Conservation (phyloP, 2,797 vertebrate species). For the Phrynocephalus forsythii region DNA sequence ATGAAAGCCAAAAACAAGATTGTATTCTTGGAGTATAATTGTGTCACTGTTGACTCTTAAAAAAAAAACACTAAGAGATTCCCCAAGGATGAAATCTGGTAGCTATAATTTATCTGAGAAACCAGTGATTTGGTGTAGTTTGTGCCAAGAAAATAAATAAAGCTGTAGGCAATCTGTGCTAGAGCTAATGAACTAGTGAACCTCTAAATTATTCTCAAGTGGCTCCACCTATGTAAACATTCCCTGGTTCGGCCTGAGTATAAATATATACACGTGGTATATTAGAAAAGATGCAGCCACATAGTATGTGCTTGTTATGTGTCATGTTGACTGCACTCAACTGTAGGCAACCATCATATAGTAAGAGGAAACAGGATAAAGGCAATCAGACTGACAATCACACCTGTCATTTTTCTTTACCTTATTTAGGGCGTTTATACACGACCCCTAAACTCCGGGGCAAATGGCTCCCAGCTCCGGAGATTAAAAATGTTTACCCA, state of each 20-base stretch:
- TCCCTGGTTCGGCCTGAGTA: neutral
- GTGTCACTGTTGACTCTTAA: constrained; percentile 18
- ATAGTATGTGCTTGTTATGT: neutral
- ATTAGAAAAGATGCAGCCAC: neutral
- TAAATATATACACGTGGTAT: constrained; percentile 18
- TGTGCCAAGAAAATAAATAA: constrained; percentile 56
- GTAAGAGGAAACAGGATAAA: neutral
- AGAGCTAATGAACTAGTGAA: constrained; percentile 10
- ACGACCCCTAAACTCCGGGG: no score
- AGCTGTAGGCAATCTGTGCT: constrained; percentile 32
- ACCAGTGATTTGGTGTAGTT: constrained; percentile 56
- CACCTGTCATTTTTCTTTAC: neutral
- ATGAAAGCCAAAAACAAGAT: constrained; percentile 19
- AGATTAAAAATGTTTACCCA: no score
- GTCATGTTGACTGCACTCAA: constrained; percentile 1
- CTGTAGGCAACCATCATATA: neutral
- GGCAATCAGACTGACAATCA: neutral
- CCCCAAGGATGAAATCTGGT: constrained; percentile 39
- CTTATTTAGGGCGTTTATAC: neutral
- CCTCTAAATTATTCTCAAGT: constrained; percentile 34
- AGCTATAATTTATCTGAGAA: constrained; percentile 60
- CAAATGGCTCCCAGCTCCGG: no score
- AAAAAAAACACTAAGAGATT: constrained; percentile 22
- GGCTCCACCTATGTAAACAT: constrained; percentile 28
- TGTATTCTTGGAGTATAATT: constrained; percentile 16